Base-by-base conservation (phyloP, 2,888 invertebrate genomes). In the Teleogryllus oceanicus region DNA sequence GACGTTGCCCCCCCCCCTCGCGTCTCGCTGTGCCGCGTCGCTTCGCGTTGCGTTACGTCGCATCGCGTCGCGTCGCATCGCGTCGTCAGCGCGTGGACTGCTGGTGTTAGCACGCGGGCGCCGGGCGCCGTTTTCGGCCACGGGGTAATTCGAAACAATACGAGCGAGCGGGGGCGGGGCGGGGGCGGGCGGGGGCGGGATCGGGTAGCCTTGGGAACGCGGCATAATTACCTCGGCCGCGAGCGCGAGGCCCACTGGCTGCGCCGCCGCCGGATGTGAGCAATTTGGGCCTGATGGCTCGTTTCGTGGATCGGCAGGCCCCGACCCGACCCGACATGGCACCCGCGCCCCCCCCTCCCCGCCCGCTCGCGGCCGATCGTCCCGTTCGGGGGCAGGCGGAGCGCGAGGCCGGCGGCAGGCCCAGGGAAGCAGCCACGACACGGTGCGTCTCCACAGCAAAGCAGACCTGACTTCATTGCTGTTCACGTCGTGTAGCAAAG, bases 221-320 rank as follows among this genome's bases (percentile, higher is more conserved):
- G 62, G 62, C n/a, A 62, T 62, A 62, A 62, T 62, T 62, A 8
- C 62, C 62, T 37, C 37, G 4, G 37, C 37, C 37, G 13, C 62
- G 13, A n/a, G 13, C n/a, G 62, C 62, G 11, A 62, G 62, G 62
- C 62, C 62, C 62, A 62, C 3, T 62, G 62, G 62, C 62, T 62
- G 62, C 62, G 2, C 62, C 62, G 62, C 62, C 62, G 62, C 62
- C 62, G 62, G 62, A 62, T 62, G 62, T 62, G n/a, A 62, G 62
- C 62, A 62, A 62, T 62, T 62, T 62, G 62, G 62, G n/a, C 37
- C 62, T 62, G 62, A 62, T 62, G 62, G 62, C 62, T 62, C 62
- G 62, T 62, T 62, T 10, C 62, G 62, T 62, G n/a, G 62, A 62
- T 62, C 62, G 62, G 62, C 62, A 62, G 62, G n/a, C n/a, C 16